Base-by-base conservation (phyloP, 2,888 invertebrate species). In the Epirrhoe tristata region DNA sequence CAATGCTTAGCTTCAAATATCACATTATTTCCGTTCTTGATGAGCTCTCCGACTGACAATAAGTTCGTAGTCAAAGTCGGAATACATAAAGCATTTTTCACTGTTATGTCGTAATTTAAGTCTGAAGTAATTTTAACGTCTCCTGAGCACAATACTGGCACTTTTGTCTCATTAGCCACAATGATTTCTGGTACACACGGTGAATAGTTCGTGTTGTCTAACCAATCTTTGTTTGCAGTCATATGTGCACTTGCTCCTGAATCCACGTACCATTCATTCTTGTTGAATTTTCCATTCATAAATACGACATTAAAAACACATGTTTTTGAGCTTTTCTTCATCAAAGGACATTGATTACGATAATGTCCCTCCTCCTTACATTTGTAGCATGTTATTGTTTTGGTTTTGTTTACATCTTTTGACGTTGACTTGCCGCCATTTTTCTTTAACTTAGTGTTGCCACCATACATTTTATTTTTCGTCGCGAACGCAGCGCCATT, bases 201-300 rank as follows among this genome's bases (percentile, higher is more conserved):
- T n/a, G n/a, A n/a, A n/a, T n/a, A n/a, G n/a, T n/a, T n/a, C n/a
- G n/a, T n/a, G n/a, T n/a, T n/a, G n/a, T 77, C 72, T 51, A 24
- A 43, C 16, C 77, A 50, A 67, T 53, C 64, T 10, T 72, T 34
- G 6, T 71, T 72, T n/a, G 72, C n/a, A n/a, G n/a, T 72, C 66
- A 78, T 66, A 54, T 79, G 78, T 0, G 31, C 53, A 64, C 77
- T 79, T 43, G 77, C 77, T 10, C 76, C 75, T 6, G 73, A 73
- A 64, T 77, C 77, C 55, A 74, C 59, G 56, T 75, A 76, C 74
- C 72, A 76, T 50, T 75, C 76, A 6, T 46, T 69, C 56, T 74
- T 77, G 12, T 17, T 69, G 71, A 72, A 79, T 32, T 66, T 58
- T 14, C 73, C 72, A 70, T 66, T 75, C 12, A 77, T 53, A 55